Evolutionary conservation across 2,797 vertebrate genomes (phyloP), one percentile per base, ranked within the genome.

Genomic region (Pseudochaenichthys georgianus): DNA sequence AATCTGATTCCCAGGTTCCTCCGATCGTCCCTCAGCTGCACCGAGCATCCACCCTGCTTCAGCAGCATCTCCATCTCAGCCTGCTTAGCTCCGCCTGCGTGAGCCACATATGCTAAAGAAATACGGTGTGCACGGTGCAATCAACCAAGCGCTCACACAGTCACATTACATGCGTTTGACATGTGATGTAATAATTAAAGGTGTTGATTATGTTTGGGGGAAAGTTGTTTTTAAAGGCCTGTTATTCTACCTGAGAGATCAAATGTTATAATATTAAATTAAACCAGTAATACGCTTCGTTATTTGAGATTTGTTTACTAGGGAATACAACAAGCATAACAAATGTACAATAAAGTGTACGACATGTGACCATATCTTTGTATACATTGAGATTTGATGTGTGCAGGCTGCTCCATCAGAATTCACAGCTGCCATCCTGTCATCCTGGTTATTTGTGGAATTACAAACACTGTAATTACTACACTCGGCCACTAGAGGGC

Each of bases 51-150:
- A 90, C n/a, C 86, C 89, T 89, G 89, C 90, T n/a, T 75, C 88
- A 83, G 87, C 84, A 82, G 78, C 89, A 87, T 87, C 86, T 84
- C 76, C 78, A 70, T 68, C 82, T 59, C 87, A 45, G 72, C 81
- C 73, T 74, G 74, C 77, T 54, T 79, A 72, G 86, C 90, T 81
- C 89, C 92, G 83, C 91, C 91, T 54, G 73, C 84, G 64, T 54
- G 28, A 64, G 78, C 67, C 43, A 42, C 78, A 80, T 51, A 65
- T 12, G 78, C 81, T 84, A 63, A 77, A 86, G 42, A 9, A 78
- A 84, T 71, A 76, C 75, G 2, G 70, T 63, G 21, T 28, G 73
- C 54, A 11, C 47, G 13, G 55, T 64, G 73, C 77, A 64, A 72
- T 64, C n/a, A 83, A 77, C 16, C 69, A 5, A 64, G 55, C 73